Conservation (phyloP, 2,113 vertebrate species). For the Willisornis vidua region DNA sequence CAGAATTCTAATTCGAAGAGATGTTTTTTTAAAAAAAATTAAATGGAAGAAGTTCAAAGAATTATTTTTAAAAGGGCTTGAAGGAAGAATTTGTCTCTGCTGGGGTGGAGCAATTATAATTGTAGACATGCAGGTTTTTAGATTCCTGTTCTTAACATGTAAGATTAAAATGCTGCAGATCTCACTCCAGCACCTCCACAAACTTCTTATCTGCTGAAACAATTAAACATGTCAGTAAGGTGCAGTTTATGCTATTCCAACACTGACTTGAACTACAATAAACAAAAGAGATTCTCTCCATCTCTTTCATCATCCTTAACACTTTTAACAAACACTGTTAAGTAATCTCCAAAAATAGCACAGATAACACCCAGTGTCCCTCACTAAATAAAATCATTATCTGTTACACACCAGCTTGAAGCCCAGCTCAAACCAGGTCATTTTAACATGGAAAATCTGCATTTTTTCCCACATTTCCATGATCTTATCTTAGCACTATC, state of each 20-base stretch:
- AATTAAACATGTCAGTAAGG: not conserved
- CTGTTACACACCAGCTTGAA: not conserved
- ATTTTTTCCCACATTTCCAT: not conserved
- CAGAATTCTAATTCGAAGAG: not conserved
- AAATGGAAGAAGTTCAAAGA: slow-evolving; percentile 43
- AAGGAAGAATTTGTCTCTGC: slow-evolving; percentile 10
- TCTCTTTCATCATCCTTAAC: not conserved
- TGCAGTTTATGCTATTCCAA: not conserved
- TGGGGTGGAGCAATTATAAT: slow-evolving; percentile 12
- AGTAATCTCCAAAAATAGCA: not conserved
- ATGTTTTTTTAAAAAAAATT: not conserved
- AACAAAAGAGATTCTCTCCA: not conserved
- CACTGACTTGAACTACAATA: not conserved
- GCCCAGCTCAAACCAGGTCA: not conserved
- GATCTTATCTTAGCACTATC: not conserved
- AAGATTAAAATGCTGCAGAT: not conserved
- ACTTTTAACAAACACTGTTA: not conserved
- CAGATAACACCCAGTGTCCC: not conserved
- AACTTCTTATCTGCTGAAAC: not conserved
- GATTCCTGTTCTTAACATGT: not conserved
- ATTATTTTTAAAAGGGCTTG: not conserved
- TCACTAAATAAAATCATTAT: not conserved
- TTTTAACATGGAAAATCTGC: not conserved
- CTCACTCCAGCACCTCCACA: not conserved
- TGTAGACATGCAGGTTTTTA: not conserved